Evolutionary conservation across 2,797 vertebrate genomes (phyloP), one percentile per base, ranked within the genome.

Genomic region (Lophura swinhoii): DNA sequence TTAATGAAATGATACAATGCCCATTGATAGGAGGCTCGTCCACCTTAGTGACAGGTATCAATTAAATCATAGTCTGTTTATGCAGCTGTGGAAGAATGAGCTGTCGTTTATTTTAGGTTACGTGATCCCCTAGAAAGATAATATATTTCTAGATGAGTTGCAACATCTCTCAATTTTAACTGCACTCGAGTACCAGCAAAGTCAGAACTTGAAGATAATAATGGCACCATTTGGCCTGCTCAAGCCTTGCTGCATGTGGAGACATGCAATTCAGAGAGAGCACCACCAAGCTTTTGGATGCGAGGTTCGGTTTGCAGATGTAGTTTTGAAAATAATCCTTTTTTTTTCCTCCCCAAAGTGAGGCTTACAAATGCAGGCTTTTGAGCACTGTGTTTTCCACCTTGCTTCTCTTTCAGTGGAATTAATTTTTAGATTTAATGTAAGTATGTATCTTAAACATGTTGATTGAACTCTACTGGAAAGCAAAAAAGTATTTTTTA

Each of bases 141-240:
- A 67, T 21, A 5, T 39, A 59, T 64, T 91, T 94, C 69, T 37
- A 60, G 49, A 28, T 69, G 72, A 53, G 84, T 81, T 93, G 58
- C 82, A 87, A 41, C 67, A 70, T 92, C 75, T 88, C 75, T 44
- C 67, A 18, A 43, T 83, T 83, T 28, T 70, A 92, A 84, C 60
- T 90, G 76, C 37, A 28, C 48, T 88, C 84, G 73, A 76, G 84
- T 81, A 95, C 73, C 76, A 78, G 79, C 59, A 70, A 64, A 91
- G 91, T 63, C 87, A 91, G 72, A 93, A 84, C 73, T 24, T 81
- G 88, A 94, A 72, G 87, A n/a, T 75, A 62, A 71, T 69, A 91
- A 46, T 84, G 88, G 63, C 63, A 59, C 41, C 10, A 18, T 44
- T 83, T 39, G 76, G 89, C 41, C 79, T 83, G 68, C 43, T 75